Conservation (phyloP, 2,113 vertebrate species). For the Cyanocitta stelleri region DNA sequence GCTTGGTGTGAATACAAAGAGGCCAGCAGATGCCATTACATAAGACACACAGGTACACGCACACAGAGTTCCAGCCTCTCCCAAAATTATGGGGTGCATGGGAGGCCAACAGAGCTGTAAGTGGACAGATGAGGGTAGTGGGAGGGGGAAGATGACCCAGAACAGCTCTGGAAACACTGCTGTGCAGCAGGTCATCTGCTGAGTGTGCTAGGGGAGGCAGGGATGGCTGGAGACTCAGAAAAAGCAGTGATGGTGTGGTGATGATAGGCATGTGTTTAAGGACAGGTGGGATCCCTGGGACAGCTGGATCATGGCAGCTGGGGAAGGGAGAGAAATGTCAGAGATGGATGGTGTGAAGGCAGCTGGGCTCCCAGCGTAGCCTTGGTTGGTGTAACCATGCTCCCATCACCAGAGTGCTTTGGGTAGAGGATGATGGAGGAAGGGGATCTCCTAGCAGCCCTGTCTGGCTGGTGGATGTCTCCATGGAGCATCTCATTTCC, state of each 20-base stretch:
- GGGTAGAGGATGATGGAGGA: not conserved
- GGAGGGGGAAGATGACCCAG: not conserved
- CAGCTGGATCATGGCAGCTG: not conserved
- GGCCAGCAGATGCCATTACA: constrained; percentile 4
- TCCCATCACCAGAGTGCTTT: not conserved
- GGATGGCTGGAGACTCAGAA: not conserved
- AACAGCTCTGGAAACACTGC: not conserved
- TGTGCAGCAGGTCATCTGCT: not conserved
- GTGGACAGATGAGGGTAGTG: not conserved
- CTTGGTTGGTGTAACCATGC: not conserved
- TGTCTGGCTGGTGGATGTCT: not conserved
- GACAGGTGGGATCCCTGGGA: not conserved
- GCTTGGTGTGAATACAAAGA: constrained; percentile 1
- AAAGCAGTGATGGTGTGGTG: not conserved
- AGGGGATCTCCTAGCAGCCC: not conserved
- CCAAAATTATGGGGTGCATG: not conserved
- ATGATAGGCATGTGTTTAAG: not conserved
- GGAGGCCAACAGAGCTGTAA: not conserved
- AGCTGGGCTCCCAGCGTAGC: not conserved
- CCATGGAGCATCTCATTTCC: fast-evolving
- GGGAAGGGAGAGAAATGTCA: not conserved
- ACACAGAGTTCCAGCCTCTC: not conserved
- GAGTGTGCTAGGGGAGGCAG: not conserved
- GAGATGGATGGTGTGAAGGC: not conserved
- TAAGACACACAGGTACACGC: not conserved